A percentile compares a stretch with the other conserved stretches of the same genome.
These are phyloP conservation scores for Euplexia lucipara DNA, from an alignment of 2,888 invertebrate genomes.

Conservation along the genomic window DNA sequence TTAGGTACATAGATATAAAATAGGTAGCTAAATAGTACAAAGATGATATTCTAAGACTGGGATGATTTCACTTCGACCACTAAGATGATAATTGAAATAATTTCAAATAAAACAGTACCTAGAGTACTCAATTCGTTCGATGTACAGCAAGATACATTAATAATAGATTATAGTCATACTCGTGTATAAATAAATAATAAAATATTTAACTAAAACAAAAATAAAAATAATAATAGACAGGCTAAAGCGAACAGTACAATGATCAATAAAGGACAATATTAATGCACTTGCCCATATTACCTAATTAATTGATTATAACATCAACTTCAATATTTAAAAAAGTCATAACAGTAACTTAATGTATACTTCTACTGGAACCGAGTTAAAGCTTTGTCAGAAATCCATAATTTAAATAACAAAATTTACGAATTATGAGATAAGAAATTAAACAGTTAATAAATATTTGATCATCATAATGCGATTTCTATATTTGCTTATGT, in stretches of 20 bases:
- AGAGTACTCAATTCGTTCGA: slow-evolving; percentile 79
- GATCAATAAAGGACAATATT: slow-evolving; percentile 89
- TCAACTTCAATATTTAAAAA: slow-evolving; percentile 89
- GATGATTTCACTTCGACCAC: slow-evolving; percentile 77
- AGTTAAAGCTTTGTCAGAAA: slow-evolving; percentile 91
- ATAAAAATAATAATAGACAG: slow-evolving; percentile 85
- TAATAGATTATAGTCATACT: slow-evolving; percentile 79
- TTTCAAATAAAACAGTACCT: slow-evolving; percentile 75
- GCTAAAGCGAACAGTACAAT: slow-evolving; percentile 89
- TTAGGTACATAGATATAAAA: slow-evolving; percentile 87
- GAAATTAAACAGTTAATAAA: slow-evolving; percentile 90
- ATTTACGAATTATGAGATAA: slow-evolving; percentile 88
- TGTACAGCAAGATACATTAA: slow-evolving; percentile 79
- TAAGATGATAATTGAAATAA: slow-evolving; percentile 70
- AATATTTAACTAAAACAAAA: slow-evolving; percentile 91
- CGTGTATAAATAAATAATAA: slow-evolving; percentile 90
- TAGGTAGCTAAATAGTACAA: slow-evolving; percentile 85
- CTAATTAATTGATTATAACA: slow-evolving; percentile 91
- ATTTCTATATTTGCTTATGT: slow-evolving; percentile 81
- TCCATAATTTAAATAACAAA: slow-evolving; percentile 90
- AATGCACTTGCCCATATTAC: slow-evolving; percentile 91
- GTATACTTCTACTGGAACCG: slow-evolving; percentile 90
- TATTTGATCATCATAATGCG: slow-evolving; percentile 90
- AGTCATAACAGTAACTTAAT: slow-evolving; percentile 91
- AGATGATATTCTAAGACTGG: slow-evolving; percentile 83